Base-by-base conservation (phyloP, 2,113 vertebrate genomes). In the Capricornis sumatraensis region DNA sequence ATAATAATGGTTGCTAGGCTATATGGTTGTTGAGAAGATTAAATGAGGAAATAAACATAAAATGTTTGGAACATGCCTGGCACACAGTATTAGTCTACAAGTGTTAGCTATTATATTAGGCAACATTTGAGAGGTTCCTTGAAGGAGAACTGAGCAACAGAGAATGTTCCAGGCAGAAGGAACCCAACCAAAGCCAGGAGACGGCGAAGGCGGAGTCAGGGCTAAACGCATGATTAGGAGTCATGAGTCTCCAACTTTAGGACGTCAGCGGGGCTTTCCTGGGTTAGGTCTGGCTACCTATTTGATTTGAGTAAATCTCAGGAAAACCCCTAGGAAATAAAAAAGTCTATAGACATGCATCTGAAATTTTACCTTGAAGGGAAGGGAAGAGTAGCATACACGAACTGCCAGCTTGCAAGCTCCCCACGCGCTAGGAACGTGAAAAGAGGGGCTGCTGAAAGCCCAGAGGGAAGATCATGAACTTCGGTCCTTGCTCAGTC, bases 361-460 rank as follows among this genome's bases (percentile, higher is more conserved):
- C 53, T 84, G 9, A 2, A 52, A 33, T 43, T 83, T 79, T 16
- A 87, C 11, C 53, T 82, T 43, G 62, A 58, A 90, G 28, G 60
- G 74, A 79, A 64, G 30, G 28, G n/a, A 40, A 23, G 15, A 43
- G 5, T 21, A 30, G 45, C 3, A 13, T 8, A 8, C 15, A 16
- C 23, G 3, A 6, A 52, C 8, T 83, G 33, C 86, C 87, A 89
- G 3, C 21, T 15, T 15, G 13, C 28, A 21, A 40, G 19, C 10
- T 43, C 40, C 71, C 52, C 82, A 28, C 0, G 13, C 3, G 0
- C 23, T 0, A 7, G 25, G 36, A 43, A 21, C 7, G 2, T 21
- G 30, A 21, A 52, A 52, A 50, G 30, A 43, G 7, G 10, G n/a
- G 16, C 36, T 36, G 30, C 40, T 67, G 64, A 27, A 64, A 27